Conservation (phyloP, 2,113 vertebrate species). For the Barnardius zonarius region DNA sequence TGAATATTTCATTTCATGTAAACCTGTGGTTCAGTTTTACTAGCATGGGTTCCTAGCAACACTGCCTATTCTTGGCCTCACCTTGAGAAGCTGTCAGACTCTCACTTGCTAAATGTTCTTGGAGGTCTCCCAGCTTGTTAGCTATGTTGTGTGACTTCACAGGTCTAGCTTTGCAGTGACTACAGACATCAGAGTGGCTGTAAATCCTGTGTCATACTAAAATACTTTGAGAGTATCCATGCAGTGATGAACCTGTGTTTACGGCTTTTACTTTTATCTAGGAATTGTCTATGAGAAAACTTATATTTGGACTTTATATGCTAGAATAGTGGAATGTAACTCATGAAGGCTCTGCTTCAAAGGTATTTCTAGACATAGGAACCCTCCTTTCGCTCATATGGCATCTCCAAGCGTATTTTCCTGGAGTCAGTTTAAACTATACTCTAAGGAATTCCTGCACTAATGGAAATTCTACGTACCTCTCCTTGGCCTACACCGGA, state of each 20-base stretch:
- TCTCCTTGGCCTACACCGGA: neutral
- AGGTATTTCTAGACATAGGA: neutral
- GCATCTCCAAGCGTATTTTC: neutral
- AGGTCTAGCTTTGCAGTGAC: neutral
- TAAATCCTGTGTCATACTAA: neutral
- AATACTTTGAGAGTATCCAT: neutral
- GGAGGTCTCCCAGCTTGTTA: neutral
- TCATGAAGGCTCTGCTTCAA: neutral
- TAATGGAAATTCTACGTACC: neutral
- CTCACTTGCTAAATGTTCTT: neutral
- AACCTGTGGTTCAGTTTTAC: neutral
- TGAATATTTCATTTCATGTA: neutral
- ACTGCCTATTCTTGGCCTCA: neutral
- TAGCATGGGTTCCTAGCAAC: neutral
- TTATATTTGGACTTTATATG: neutral
- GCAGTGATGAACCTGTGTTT: conserved; percentile 12
- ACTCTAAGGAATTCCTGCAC: neutral
- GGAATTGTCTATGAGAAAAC: neutral
- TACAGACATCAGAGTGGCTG: neutral
- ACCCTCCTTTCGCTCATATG: neutral
- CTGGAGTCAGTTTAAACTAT: neutral
- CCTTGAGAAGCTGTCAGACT: conserved; percentile 12
- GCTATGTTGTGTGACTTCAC: neutral
- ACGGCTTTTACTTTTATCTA: neutral
- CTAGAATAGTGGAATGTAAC: neutral